Percentiles rank a stretch among this genome's conserved stretches.
phyloP scores from a whole-genome alignment of 2,113 vertebrate genomes.

The Herpetotheres cachinnans region DNA sequence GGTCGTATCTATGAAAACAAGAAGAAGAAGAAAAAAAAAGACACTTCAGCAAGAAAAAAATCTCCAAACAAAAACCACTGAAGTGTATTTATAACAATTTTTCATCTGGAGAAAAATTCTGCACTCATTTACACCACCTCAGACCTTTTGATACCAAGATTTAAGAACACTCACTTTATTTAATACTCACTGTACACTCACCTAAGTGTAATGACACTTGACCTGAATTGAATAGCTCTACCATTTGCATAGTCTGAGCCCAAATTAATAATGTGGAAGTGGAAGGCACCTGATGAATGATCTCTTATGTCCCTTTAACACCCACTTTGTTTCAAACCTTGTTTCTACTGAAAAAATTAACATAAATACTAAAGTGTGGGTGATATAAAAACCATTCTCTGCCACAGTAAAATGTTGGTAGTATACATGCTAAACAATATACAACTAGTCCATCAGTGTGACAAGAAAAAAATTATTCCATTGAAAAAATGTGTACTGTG shows the following conservation, averaged over 20 bases:
- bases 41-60: background rate
- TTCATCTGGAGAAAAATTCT: background rate
- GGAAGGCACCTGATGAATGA: background rate
- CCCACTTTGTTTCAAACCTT: background rate
- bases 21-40: background rate
- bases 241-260: background rate
- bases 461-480: background rate
- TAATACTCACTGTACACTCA: background rate
- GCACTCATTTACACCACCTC: background rate
- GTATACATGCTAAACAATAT: background rate
- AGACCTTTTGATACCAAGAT: background rate
- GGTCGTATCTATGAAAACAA: background rate
- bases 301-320: background rate
- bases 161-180: background rate
- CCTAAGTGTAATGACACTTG: background rate
- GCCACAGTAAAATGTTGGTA: background rate
- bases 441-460: background rate
- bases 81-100: background rate
- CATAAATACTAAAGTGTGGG: background rate
- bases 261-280: background rate
- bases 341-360: background rate
- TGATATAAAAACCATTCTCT: background rate
- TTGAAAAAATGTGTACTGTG: accelerated
- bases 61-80: background rate
- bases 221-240: background rate